Base-by-base conservation (phyloP, 2,888 invertebrate genomes). In the Taenaris catops region DNA sequence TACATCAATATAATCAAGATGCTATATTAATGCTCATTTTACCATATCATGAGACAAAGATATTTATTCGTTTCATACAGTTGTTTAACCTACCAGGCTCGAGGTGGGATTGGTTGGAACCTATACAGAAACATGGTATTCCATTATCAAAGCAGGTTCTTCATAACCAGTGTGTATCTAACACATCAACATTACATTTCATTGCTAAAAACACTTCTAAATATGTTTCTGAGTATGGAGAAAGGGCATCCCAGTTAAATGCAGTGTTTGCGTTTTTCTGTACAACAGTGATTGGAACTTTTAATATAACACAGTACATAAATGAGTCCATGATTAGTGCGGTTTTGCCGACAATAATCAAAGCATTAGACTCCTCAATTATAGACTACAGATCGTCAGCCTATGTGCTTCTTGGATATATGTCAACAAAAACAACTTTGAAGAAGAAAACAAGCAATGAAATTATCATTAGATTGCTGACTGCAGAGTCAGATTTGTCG, bases 21-120 rank as follows among this genome's bases (percentile, higher is more conserved):
- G 91, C 92, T 0, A 86, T 98, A 20, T 83, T 99, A 55, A 88
- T 92, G 41, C 83, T 96, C 4, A 93, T 96, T 34, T 72, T 99
- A 34, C 98, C 99, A 0, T 98, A 97, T 66, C 97, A 98, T 70
- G 96, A 97, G 58, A 96, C 96, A 0, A 93, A 94, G 48, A 92
- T 95, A 44, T 99, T 98, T 79, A 92, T 95, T 0, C 78, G 91
- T 53, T 90, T 96, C 27, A 65, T 98, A 1, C 95, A 97, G 67
- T 81, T 96, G 0, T 63, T 95, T 52, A 88, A 92, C 32, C 65
- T 97, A 5, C 88, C 88, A 8, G 76, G 89, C 3, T 53, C 66
- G 0, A 84, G 89, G 38, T 97, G 95, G 94, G 78, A 88, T 46
- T 97, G 96, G 94, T 70, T 98, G 12, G 69, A 87, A 12, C 84